phyloP scores from a whole-genome alignment of 2,888 invertebrate genomes.

The Chalcis sispes region DNA sequence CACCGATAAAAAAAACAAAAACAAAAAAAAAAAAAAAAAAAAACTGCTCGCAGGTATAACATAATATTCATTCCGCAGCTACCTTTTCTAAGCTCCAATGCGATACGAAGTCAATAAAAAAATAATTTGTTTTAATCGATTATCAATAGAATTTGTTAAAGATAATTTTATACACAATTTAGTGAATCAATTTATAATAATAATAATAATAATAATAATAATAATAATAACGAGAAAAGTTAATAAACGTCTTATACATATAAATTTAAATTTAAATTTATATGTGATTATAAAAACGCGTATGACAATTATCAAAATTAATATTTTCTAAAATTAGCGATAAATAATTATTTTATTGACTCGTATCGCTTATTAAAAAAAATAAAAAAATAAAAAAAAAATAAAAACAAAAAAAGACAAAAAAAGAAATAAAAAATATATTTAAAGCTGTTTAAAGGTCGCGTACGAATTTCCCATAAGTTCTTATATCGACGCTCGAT shows the following conservation, averaged over 20 bases:
- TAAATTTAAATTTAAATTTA: too few species aligned
- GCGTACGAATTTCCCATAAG: constrained; percentile 53
- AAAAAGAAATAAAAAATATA: too few species aligned
- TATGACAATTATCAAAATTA: background rate
- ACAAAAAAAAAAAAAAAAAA: background rate
- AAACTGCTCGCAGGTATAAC: constrained; percentile 23
- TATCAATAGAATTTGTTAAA: too few species aligned
- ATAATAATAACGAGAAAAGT: too few species aligned
- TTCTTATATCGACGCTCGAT: constrained; percentile 52
- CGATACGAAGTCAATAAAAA: constrained; percentile 19
- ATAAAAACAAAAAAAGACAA: too few species aligned
- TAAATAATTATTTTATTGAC: constrained; percentile 15
- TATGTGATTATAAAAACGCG: background rate
- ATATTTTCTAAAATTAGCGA: background rate
- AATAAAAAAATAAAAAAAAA: constrained; percentile 9
- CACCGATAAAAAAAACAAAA: background rate
- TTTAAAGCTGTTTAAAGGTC: constrained; percentile 54
- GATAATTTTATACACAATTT: too few species aligned
- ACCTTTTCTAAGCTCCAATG: too few species aligned
- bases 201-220: too few species aligned
- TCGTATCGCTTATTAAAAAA: background rate
- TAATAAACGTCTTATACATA: too few species aligned
- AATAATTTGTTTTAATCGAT: too few species aligned
- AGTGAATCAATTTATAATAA: too few species aligned
- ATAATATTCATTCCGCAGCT: constrained; percentile 25